These are phyloP conservation scores for Athrips mouffetella DNA, from an alignment of 2,888 invertebrate genomes.

Conservation along the genomic window DNA sequence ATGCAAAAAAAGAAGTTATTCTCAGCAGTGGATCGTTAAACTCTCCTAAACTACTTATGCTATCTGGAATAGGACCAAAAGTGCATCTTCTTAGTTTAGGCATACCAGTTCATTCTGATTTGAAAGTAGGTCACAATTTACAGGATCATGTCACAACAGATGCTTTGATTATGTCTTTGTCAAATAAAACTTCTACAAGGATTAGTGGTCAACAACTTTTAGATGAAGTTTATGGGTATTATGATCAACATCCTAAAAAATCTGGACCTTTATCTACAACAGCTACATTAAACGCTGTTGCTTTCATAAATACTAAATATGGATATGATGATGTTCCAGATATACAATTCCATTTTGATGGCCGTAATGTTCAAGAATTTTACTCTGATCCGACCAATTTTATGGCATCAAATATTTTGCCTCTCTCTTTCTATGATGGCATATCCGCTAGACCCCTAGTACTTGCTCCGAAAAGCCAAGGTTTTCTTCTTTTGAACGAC, in stretches of 20 bases:
- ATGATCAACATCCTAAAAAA: constrained; percentile 53
- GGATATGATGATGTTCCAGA: constrained; percentile 74
- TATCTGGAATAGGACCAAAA: constrained; percentile 82
- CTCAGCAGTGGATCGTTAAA: constrained; percentile 79
- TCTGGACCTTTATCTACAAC: constrained; percentile 75
- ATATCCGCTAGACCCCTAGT: constrained; percentile 80
- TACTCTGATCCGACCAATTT: constrained; percentile 76
- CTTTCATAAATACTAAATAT: constrained; percentile 79
- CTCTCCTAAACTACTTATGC: constrained; percentile 81
- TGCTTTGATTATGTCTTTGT: constrained; percentile 64
- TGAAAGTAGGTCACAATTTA: constrained; percentile 85
- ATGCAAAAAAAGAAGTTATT: constrained; percentile 80
- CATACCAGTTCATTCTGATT: constrained; percentile 79
- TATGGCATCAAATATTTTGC: constrained; percentile 65
- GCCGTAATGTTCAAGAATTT: constrained; percentile 76
- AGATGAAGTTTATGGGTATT: constrained; percentile 62
- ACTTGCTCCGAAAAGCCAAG: constrained; percentile 81
- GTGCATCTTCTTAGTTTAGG: constrained; percentile 67
- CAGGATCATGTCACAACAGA: constrained; percentile 86
- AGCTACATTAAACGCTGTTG: constrained; percentile 75
- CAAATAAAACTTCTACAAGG: constrained; percentile 75
- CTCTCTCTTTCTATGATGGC: constrained; percentile 81
- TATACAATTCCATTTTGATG: constrained; percentile 82
- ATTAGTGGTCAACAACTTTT: constrained; percentile 53
- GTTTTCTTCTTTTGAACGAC: constrained; percentile 79